A percentile compares a stretch with the other conserved stretches of the same genome.
Evolutionary conservation across 1,140 invertebrate species (phyloP).

Genomic region (Uloborus diversus): DNA sequence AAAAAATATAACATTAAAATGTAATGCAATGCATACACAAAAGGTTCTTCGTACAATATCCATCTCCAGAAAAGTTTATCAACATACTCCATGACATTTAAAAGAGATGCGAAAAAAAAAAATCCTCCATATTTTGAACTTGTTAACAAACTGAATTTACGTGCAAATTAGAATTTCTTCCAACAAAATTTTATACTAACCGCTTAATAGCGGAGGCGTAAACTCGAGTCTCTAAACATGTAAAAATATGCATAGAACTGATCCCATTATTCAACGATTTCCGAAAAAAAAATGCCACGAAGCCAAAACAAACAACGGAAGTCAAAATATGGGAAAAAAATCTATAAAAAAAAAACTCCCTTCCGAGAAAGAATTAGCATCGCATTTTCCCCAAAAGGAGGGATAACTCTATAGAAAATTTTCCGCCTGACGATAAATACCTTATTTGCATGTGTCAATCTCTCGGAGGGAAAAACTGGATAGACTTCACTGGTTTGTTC

Average conservation of each 20-base stretch:
- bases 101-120: background rate
- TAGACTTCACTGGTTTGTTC: background rate
- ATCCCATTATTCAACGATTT: background rate
- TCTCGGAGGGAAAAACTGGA: background rate
- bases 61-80: background rate
- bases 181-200: slow-evolving; percentile 48
- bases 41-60: no score
- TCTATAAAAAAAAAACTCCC: background rate
- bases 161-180: slow-evolving; percentile 11
- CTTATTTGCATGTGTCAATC: slow-evolving; percentile 54
- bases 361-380: background rate
- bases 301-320: background rate
- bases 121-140: background rate
- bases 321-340: slow-evolving; percentile 9
- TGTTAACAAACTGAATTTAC: background rate
- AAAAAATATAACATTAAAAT: no score
- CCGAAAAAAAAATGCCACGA: slow-evolving; percentile 3
- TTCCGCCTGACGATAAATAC: slow-evolving; percentile 17
- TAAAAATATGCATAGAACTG: slow-evolving; percentile 27
- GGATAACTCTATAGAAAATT: slow-evolving; percentile 35
- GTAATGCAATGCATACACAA: no score
- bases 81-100: background rate
- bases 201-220: slow-evolving; percentile 15
- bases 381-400: background rate
- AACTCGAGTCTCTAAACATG: slow-evolving; percentile 33